These are phyloP conservation scores for Malaclemys terrapin DNA, from an alignment of 2,113 vertebrate species.

Conservation along the genomic window DNA sequence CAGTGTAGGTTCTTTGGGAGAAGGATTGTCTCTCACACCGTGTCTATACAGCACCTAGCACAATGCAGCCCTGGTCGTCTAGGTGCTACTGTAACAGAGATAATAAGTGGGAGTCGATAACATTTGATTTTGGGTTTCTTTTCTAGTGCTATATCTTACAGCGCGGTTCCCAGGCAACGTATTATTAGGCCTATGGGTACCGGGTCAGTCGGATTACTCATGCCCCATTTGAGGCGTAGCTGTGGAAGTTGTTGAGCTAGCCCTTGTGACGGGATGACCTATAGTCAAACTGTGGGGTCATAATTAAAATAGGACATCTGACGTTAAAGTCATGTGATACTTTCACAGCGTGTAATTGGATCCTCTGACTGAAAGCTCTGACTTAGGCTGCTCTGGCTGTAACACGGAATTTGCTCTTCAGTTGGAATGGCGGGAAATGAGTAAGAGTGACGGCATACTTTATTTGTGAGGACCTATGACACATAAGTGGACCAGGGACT, in stretches of 20 bases:
- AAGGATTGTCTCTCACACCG: background rate
- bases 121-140: background rate
- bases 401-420: rapidly evolving
- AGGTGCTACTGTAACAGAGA: slow-evolving; percentile 18
- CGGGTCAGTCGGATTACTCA: slow-evolving; percentile 36
- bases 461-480: background rate
- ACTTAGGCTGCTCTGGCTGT: background rate
- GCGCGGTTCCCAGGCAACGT: background rate
- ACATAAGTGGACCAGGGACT: background rate
- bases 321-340: rapidly evolving
- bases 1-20: background rate
- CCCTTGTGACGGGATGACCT: background rate
- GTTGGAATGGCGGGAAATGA: background rate
- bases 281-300: rapidly evolving
- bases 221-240: slow-evolving; percentile 2
- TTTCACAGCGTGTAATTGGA: background rate
- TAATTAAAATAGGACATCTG: rapidly evolving
- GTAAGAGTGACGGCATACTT: background rate
- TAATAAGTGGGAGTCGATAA: slow-evolving; percentile 52
- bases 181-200: background rate
- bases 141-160: slow-evolving; percentile 7
- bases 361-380: background rate
- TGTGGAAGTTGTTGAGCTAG: background rate
- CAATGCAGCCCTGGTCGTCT: background rate
- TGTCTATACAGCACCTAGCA: background rate